A percentile compares a stretch with the other conserved stretches of the same genome.
These are phyloP conservation scores for Stenodema calcarata DNA, from an alignment of 2,888 invertebrate species.

Conservation along the genomic window DNA sequence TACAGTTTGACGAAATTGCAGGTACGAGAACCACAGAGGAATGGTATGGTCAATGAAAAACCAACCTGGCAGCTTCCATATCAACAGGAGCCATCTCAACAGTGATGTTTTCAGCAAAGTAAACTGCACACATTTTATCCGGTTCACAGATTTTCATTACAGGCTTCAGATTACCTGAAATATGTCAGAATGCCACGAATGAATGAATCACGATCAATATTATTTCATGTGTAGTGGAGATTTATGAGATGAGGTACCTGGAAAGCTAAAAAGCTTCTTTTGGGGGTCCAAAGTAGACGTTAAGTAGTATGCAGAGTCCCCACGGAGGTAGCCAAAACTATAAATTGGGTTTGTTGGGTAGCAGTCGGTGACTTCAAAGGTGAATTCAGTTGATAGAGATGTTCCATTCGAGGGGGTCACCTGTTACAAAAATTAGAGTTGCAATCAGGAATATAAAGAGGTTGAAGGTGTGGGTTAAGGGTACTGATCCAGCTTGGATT, in stretches of 20 bases:
- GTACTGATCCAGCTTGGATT: too few relatives aligned
- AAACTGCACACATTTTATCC: conserved; percentile 25
- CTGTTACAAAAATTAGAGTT: neutral
- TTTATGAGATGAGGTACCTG: conserved; percentile 8
- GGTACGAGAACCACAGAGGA: too few relatives aligned
- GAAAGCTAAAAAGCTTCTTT: neutral
- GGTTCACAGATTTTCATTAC: conserved; percentile 42
- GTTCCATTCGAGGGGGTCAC: conserved; percentile 15
- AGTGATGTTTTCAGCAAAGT: neutral
- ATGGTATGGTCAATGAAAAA: neutral
- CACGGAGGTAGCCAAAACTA: conserved; percentile 2
- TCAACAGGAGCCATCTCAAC: neutral
- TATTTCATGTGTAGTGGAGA: too few relatives aligned
- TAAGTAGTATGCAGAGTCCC: neutral
- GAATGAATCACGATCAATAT: too few relatives aligned
- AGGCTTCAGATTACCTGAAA: conserved; percentile 19
- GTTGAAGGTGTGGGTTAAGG: too few relatives aligned
- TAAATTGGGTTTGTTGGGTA: neutral
- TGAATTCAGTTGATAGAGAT: conserved; percentile 24
- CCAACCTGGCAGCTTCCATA: neutral
- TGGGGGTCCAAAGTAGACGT: neutral
- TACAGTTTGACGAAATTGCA: too few relatives aligned
- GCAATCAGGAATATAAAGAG: too few relatives aligned
- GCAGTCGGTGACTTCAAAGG: conserved; percentile 13
- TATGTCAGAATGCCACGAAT: neutral